These are phyloP conservation scores for Lagocephalus sceleratus DNA, from an alignment of 2,797 vertebrate species.

Conservation along the genomic window DNA sequence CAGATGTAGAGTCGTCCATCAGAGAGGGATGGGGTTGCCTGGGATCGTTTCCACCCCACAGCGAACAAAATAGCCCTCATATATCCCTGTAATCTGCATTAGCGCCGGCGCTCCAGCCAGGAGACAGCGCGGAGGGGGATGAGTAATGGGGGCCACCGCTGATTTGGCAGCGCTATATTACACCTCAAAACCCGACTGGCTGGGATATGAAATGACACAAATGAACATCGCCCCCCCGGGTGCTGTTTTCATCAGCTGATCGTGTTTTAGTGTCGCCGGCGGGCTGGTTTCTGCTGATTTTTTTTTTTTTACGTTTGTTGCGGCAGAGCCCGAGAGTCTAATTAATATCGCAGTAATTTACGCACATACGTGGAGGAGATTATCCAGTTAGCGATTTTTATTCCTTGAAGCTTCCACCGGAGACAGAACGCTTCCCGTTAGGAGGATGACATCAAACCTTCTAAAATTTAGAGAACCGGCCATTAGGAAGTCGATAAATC, in stretches of 20 bases:
- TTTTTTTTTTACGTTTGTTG: background rate
- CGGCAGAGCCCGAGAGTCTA: too few species aligned
- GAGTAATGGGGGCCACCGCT: slow-evolving; percentile 70
- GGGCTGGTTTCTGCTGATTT: background rate
- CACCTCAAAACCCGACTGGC: slow-evolving; percentile 69
- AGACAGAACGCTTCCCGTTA: too few species aligned
- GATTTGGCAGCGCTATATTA: slow-evolving; percentile 73
- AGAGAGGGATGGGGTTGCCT: slow-evolving; percentile 70
- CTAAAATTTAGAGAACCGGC: too few species aligned
- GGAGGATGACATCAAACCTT: too few species aligned
- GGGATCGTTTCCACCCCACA: slow-evolving; percentile 72
- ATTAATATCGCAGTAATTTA: too few species aligned
- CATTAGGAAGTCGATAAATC: too few species aligned
- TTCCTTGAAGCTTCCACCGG: too few species aligned
- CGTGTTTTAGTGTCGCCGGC: slow-evolving; percentile 15
- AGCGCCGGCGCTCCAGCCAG: slow-evolving; percentile 68
- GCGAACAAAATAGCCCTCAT: slow-evolving; percentile 79
- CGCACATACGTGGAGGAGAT: too few species aligned
- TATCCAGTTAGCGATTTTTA: too few species aligned
- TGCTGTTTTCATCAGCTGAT: slow-evolving; percentile 27
- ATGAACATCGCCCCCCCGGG: slow-evolving; percentile 40
- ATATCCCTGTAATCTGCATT: slow-evolving; percentile 78
- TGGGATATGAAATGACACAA: slow-evolving; percentile 66
- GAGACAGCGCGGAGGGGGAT: slow-evolving; percentile 70
- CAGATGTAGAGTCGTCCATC: slow-evolving; percentile 69